phyloP scores from a whole-genome alignment of 1,140 invertebrate species.

The Papilio dardanus region DNA sequence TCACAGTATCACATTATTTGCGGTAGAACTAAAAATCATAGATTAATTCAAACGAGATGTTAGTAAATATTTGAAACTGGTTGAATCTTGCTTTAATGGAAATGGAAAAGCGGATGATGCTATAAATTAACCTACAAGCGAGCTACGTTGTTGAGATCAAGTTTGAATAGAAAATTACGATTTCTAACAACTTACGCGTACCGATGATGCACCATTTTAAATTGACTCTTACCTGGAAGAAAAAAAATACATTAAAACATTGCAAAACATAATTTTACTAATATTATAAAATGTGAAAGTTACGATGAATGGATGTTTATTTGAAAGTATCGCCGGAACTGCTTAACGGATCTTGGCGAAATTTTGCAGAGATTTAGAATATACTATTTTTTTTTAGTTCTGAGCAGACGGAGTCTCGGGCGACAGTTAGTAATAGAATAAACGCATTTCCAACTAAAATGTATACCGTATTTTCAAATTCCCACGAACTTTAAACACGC shows the following conservation, averaged over 20 bases:
- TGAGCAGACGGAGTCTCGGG: no score
- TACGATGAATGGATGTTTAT: no score
- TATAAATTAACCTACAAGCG: slow-evolving; percentile 11
- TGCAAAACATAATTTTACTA: background rate
- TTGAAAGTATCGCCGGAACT: no score
- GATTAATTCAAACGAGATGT: no score
- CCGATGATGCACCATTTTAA: background rate
- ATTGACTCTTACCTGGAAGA: slow-evolving; percentile 50
- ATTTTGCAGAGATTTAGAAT: no score
- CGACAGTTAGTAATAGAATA: background rate
- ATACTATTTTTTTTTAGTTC: no score
- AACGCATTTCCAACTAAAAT: slow-evolving; percentile 33
- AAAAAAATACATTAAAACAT: slow-evolving; percentile 40
- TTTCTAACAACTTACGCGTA: slow-evolving; percentile 8
- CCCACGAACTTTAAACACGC: slow-evolving; percentile 38
- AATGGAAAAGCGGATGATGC: background rate
- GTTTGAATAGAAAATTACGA: slow-evolving; percentile 13
- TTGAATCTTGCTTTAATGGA: background rate
- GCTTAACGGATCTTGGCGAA: no score
- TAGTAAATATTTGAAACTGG: background rate
- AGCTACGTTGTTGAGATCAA: background rate
- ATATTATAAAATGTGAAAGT: no score
- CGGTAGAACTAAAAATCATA: background rate
- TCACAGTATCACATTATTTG: no score
- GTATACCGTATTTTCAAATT: slow-evolving; percentile 29